Evolutionary conservation across 1,140 invertebrate genomes (phyloP).

Genomic region (Chionoecetes opilio): DNA sequence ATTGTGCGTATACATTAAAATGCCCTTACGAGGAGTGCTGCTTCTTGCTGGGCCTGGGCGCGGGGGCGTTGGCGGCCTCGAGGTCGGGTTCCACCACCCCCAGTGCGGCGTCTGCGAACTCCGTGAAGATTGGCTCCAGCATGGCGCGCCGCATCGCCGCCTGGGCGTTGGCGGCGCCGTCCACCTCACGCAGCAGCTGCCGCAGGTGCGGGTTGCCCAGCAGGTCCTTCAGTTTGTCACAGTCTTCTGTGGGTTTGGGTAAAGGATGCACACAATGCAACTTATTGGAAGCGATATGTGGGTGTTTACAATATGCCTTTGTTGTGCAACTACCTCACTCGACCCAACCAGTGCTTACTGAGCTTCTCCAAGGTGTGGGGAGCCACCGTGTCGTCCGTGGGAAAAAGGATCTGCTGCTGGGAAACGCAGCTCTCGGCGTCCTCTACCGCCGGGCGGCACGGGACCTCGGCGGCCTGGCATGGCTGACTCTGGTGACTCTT

Average conservation of each 20-base stretch:
- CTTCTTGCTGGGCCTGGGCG: background rate
- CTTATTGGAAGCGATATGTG: too few relatives aligned
- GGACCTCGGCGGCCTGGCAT: background rate
- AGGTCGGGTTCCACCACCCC: constrained; percentile 58
- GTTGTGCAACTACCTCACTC: too few relatives aligned
- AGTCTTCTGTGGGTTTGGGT: background rate
- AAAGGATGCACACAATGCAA: background rate
- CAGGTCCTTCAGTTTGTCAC: background rate
- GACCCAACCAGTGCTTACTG: too few relatives aligned
- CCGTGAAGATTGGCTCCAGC: constrained; percentile 72
- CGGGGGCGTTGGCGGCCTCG: constrained; percentile 5
- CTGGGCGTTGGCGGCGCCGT: constrained; percentile 52
- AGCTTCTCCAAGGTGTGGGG: constrained; percentile 61
- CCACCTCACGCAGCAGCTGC: constrained; percentile 59
- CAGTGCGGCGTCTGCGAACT: constrained; percentile 62
- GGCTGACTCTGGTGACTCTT: constrained; percentile 10
- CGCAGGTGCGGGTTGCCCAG: constrained; percentile 61
- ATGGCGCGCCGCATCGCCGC: constrained; percentile 55
- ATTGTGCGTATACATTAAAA: background rate
- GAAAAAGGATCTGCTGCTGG: constrained; percentile 38
- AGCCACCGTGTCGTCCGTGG: constrained; percentile 65
- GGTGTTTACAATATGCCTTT: too few relatives aligned
- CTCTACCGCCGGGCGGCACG: background rate
- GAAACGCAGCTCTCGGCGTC: background rate
- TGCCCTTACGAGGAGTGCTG: background rate